phyloP scores from a whole-genome alignment of 2,113 vertebrate genomes.

The Pituophis catenifer region DNA sequence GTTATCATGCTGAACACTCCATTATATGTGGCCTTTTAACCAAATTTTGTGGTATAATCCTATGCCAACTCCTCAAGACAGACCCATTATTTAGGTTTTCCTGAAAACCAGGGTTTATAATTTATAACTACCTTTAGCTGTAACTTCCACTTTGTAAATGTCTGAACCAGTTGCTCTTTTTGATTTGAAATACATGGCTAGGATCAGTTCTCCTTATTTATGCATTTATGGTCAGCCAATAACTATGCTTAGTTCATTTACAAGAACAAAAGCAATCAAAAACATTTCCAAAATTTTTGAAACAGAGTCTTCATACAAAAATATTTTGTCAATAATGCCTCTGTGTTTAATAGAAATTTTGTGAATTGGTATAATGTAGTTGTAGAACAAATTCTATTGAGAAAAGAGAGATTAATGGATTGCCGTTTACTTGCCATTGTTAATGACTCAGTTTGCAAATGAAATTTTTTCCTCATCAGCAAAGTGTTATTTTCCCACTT shows the following conservation, averaged over 20 bases:
- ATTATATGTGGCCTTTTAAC: no score
- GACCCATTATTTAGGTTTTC: no score
- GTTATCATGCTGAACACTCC: no score
- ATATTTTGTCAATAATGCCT: background rate
- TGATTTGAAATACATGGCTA: background rate
- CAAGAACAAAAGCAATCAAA: background rate
- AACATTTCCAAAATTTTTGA: background rate
- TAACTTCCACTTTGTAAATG: no score
- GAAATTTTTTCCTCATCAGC: constrained; percentile 7
- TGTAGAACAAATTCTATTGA: background rate
- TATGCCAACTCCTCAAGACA: no score
- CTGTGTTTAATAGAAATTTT: background rate
- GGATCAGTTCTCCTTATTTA: background rate
- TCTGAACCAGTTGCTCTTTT: background rate
- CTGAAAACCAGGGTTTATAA: no score
- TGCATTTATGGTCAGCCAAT: background rate
- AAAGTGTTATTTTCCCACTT: background rate
- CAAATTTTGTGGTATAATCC: no score
- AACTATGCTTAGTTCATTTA: background rate
- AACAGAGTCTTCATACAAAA: background rate
- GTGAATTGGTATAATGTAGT: background rate
- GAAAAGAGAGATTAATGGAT: background rate
- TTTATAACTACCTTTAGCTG: no score
- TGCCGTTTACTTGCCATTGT: constrained; percentile 19
- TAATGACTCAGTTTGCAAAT: constrained; percentile 9